A percentile compares a stretch with the other conserved stretches of the same genome.
phyloP scores from a whole-genome alignment of 2,113 vertebrate genomes.

The Aythya baeri region DNA sequence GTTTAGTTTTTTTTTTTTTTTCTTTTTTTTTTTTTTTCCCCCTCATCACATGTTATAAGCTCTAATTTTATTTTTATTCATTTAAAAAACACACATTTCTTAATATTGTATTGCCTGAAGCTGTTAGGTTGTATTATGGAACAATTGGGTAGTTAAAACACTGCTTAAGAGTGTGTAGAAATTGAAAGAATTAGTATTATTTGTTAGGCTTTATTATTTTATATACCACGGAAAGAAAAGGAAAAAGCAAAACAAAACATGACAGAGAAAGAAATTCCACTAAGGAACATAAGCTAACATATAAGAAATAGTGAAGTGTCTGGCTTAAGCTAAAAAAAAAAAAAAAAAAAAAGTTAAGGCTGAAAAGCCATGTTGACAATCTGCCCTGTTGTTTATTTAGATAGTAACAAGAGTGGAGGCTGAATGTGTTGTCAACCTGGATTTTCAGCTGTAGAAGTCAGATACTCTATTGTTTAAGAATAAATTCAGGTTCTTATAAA shows the following conservation, averaged over 20 bases:
- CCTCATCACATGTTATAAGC: background rate
- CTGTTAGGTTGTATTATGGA: background rate
- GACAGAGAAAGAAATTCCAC: background rate
- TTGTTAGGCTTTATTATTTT: background rate
- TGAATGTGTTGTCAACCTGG: background rate
- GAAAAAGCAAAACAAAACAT: background rate
- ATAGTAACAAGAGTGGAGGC: background rate
- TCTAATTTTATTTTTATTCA: background rate
- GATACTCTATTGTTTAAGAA: background rate
- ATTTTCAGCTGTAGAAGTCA: background rate
- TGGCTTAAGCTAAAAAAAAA: background rate
- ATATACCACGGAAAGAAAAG: background rate
- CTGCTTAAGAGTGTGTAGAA: background rate
- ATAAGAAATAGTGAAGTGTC: background rate
- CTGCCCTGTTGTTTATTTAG: background rate
- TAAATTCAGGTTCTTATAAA: background rate
- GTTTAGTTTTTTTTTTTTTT: background rate
- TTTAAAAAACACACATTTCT: background rate
- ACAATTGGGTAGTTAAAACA: conserved; percentile 15
- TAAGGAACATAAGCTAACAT: background rate
- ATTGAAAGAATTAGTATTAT: background rate
- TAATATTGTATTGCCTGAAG: background rate
- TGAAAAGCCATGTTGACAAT: background rate
- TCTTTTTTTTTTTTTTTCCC: background rate
- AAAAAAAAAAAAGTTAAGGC: background rate